Evolutionary conservation across 2,113 vertebrate species (phyloP).

Genomic region (Ptyas mucosa): DNA sequence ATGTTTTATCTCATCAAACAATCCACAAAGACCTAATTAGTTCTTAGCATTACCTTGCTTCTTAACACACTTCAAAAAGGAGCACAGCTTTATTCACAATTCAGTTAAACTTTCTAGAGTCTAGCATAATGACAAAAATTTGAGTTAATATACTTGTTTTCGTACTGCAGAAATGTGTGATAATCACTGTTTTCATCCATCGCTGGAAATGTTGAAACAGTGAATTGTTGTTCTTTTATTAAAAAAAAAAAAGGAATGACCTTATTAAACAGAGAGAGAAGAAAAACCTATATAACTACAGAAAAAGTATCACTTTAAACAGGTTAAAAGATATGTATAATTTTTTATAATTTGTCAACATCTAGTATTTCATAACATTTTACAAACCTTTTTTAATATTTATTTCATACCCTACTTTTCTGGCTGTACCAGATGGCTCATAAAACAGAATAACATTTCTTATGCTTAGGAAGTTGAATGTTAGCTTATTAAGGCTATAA

Average conservation of each 20-base stretch:
- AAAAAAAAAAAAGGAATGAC: not conserved
- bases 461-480: not conserved
- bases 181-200: not conserved
- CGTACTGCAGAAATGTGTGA: not conserved
- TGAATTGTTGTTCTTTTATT: not conserved
- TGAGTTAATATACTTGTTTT: not conserved
- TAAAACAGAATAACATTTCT: not conserved
- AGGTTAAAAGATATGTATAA: not conserved
- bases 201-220: slow-evolving; percentile 3
- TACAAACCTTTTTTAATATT: not conserved
- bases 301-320: not conserved
- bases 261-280: slow-evolving; percentile 4
- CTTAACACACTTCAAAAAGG: not conserved
- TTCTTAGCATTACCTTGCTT: not conserved
- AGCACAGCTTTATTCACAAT: not conserved
- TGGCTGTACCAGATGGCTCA: not conserved
- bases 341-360: slow-evolving; percentile 10
- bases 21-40: not conserved
- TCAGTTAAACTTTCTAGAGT: not conserved
- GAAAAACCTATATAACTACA: not conserved
- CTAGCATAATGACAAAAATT: slow-evolving; percentile 18
- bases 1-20: not conserved
- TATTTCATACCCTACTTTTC: not conserved
- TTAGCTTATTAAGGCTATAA: not conserved
- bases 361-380: not conserved